Conservation (phyloP, 2,888 invertebrate genomes). For the Schrankia costaestrigalis region DNA sequence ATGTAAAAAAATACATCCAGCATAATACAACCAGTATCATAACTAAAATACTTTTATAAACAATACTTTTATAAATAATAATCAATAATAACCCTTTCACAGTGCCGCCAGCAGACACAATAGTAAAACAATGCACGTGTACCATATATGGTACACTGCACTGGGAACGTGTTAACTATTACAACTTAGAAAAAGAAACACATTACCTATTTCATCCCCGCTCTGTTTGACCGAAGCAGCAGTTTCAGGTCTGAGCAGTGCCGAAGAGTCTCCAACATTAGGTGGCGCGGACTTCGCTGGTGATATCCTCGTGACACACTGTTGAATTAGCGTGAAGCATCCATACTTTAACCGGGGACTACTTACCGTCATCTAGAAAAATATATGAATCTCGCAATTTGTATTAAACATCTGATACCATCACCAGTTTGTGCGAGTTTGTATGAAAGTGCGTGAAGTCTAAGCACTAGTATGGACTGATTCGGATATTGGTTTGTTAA, state of each 20-base stretch:
- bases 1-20: too few relatives aligned
- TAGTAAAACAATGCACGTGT: too few relatives aligned
- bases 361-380: slow-evolving; percentile 32
- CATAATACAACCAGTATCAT: too few relatives aligned
- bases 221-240: slow-evolving; percentile 36
- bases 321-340: slow-evolving; percentile 37
- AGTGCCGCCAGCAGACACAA: too few relatives aligned
- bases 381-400: slow-evolving; percentile 9
- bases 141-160: too few relatives aligned
- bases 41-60: too few relatives aligned
- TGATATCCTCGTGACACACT: slow-evolving; percentile 49
- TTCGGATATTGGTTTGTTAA: too few relatives aligned
- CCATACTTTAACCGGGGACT: slow-evolving; percentile 31
- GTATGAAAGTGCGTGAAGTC: neutral
- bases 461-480: too few relatives aligned
- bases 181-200: neutral
- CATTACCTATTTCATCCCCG: slow-evolving; percentile 56
- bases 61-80: too few relatives aligned
- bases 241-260: slow-evolving; percentile 40
- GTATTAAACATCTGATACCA: slow-evolving; percentile 4
- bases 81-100: too few relatives aligned
- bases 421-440: slow-evolving; percentile 3
- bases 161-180: too few relatives aligned
- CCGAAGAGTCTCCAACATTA: slow-evolving; percentile 30
- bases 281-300: slow-evolving; percentile 71